phyloP scores from a whole-genome alignment of 2,113 vertebrate species.

The Maccullochella peelii region DNA sequence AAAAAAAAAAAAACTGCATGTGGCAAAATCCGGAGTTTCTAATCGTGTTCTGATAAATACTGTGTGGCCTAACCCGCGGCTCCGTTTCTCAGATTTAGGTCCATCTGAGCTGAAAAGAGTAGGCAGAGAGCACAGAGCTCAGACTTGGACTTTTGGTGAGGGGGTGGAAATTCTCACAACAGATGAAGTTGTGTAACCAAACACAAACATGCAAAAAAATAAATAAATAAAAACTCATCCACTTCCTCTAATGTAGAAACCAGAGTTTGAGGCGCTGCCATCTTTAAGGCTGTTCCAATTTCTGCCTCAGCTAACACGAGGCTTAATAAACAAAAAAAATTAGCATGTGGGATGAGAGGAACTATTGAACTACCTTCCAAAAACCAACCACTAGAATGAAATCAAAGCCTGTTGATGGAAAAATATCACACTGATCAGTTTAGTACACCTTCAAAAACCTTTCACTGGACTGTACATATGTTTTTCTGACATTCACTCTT shows the following conservation, averaged over 20 bases:
- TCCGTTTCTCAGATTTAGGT: constrained; percentile 3
- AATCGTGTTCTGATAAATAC: constrained; percentile 31
- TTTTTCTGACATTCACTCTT: not conserved
- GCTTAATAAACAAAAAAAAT: constrained; percentile 7
- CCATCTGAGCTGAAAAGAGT: constrained; percentile 32
- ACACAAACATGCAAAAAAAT: constrained; percentile 3
- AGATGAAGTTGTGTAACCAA: constrained; percentile 51
- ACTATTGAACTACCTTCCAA: not conserved
- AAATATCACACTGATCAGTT: not conserved
- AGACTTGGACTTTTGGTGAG: constrained; percentile 57
- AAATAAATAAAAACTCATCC: not conserved
- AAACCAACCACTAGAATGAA: constrained; percentile 21
- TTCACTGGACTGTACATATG: not conserved
- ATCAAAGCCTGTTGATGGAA: constrained; percentile 2
- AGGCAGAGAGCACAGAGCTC: constrained; percentile 45
- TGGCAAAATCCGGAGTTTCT: not conserved
- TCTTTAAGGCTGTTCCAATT: constrained; percentile 51
- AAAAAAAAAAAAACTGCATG: not conserved
- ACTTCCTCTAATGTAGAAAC: constrained; percentile 35
- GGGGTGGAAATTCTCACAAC: constrained; percentile 63
- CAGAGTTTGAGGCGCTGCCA: constrained; percentile 10
- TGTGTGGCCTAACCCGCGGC: constrained; percentile 23
- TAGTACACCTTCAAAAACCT: not conserved
- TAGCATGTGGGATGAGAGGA: not conserved
- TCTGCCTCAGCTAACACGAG: constrained; percentile 28